Evolutionary conservation across 2,797 vertebrate species (phyloP), one percentile per base, ranked within the genome.

Genomic region (Nasua narica): DNA sequence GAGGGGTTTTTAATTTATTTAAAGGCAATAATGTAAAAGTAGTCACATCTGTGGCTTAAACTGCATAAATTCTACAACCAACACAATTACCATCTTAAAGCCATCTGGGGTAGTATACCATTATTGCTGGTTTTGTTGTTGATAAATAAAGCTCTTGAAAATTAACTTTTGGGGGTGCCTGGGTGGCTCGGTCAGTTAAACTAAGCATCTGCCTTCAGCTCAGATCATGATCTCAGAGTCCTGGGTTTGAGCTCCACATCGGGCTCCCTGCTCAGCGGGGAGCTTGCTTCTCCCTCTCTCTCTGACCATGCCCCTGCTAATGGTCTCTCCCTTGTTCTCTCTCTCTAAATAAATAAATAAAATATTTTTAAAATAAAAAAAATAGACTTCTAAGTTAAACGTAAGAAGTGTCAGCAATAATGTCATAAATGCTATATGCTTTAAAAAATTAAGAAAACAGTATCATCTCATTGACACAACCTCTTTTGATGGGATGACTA

Each of bases 91-190:
- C 67, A 72, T 89, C 15, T 13, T 60, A 89, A 94, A 88, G 40
- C 43, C 72, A 67, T 62, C 35, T 52, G n/a, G 23, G 8, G 21
- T 35, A 43, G 14, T n/a, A 5, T 21, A n/a, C 27, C 37, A 50
- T 85, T 37, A n/a, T 29, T 89, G 32, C 29, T 60, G 35, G 29
- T 56, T 87, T 48, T 83, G 37, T 35, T 56, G 15, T 43, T 76
- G 40, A 60, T 88, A 85, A 70, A 69, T 79, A 88, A 94, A 78
- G 23, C 8, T 74, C 40, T 93, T 90, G 43, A 85, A 92, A 84
- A 56, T 62, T 76, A 81, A 83, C 60, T 79, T 25, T n/a, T 65
- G 60, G 60, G 60, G 32, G 15, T 0, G 7, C 3, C 60, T 65
- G 60, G 32, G 32, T n/a, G 60, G 29, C 60, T 65, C 32, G 16